Evolutionary conservation across 2,888 invertebrate genomes (phyloP).

Genomic region (Polymixis lichenea): DNA sequence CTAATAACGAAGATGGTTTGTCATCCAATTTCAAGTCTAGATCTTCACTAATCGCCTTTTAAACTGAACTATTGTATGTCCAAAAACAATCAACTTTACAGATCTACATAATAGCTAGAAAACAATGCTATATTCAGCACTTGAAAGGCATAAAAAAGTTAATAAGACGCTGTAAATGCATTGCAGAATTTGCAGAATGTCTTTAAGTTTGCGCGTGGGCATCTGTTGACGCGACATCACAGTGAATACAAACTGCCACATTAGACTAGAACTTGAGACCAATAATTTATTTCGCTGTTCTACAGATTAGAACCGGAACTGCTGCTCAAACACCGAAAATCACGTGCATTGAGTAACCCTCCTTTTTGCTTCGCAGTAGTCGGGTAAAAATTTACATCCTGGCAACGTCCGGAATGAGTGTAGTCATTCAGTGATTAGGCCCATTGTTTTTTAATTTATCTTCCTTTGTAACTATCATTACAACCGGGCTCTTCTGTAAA

Average conservation of each 20-base stretch:
- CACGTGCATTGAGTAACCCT: neutral
- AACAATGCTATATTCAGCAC: neutral
- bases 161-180: conserved; percentile 4
- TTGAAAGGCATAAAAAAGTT: neutral
- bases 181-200: neutral
- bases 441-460: neutral
- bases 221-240: conserved; percentile 1
- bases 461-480: neutral
- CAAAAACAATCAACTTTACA: neutral
- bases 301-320: conserved; percentile 24
- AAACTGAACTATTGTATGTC: conserved; percentile 19
- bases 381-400: too few relatives aligned
- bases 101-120: conserved; percentile 7
- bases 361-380: too few relatives aligned
- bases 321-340: neutral
- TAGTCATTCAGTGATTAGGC: too few relatives aligned
- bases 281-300: conserved; percentile 20
- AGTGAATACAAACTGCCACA: conserved; percentile 44
- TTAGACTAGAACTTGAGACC: conserved; percentile 50
- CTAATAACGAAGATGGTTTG: neutral
- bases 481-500: neutral
- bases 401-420: too few relatives aligned
- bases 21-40: neutral
- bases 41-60: conserved; percentile 32
- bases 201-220: conserved; percentile 36